Base-by-base conservation (phyloP, 2,113 vertebrate genomes). In the Boleophthalmus pectinirostris region DNA sequence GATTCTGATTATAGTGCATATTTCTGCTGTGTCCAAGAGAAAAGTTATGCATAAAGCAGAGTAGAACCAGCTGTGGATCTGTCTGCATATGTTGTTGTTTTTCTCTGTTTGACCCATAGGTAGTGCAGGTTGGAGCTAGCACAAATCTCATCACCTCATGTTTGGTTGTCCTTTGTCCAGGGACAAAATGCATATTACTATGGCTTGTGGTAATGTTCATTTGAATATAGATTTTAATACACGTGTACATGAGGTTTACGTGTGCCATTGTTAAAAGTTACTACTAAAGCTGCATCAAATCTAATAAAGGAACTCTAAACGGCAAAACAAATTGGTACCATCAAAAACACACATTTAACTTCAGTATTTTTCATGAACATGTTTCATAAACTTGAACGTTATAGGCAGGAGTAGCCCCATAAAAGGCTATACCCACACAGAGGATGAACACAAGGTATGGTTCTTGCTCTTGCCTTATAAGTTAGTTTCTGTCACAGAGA, bases 181-280 rank as follows among this genome's bases (percentile, higher is more conserved):
- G 21, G 23, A 71, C 38, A 10, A 51, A 63, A 64, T 57, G 61
- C 68, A 35, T 73, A 75, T 47, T 61, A 63, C 77, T 65, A 47
- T 76, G 9, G 25, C 15, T 33, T 61, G 58, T 60, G 23, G 63
- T 58, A 21, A 54, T 5, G 1, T 71, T 66, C n/a, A 1, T 77
- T 77, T 63, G 61, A 79, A 73, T 75, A 43, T 21, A 56, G 68
- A 9, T 80, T 80, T 65, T 54, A 84, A 77, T 79, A 77, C 60
- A 67, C 66, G 18, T 73, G 2, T 11, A 11, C 73, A 73, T 67
- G 71, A 76, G 74, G 67, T 87, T 87, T 85, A 33, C 86, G 85
- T 82, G 47, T 77, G 64, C 1, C 58, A 61, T 64, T n/a, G 0
- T 56, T 23, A 57, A 21, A 54, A 21, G 18, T 21, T n/a, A 10